Evolutionary conservation across 1,140 invertebrate species (phyloP), one percentile per base, ranked within the genome.

Genomic region (Atopsyche davidsoni): DNA sequence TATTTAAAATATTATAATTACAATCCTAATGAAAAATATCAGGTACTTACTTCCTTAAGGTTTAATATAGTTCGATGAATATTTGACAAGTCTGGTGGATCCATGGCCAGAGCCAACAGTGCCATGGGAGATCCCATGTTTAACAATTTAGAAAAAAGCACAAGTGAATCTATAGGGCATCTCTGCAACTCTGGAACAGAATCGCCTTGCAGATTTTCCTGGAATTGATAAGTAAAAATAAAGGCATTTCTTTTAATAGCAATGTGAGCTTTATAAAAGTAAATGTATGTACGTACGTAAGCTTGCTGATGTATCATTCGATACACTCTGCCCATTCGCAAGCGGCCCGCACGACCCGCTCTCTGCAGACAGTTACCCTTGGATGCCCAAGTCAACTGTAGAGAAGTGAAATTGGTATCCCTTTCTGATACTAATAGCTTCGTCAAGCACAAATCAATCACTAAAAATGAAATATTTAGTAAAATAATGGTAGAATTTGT

Each of bases 381-480:
- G 0, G 92, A 89, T 0, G 93, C 89, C 94, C 94, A 98, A 40
- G 75, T 70, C 48, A 96, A 60, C 53, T 86, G 78, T 4, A 98
- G 72, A 38, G 79, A 80, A 21, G 84, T 81, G 59, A 87, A 94
- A 72, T 91, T 91, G 0, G 88, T 88, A 0, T 68, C 64, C 3
- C 73, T 63, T 65, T 96, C 86, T 39, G 79, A 80, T 2, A 84
- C 72, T 46, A 94, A 66, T 28, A 81, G 76, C 72, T 96, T 97
- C 21, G 89, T 92, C 11, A 97, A 72, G 69, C 94, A 97, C 69
- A 93, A 97, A 72, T 98, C 96, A 61, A 98, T 90, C 4, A 98
- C 92, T 92, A 66, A 45, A 70, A 55, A 57, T 51, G 45, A 44
- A 35, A 44, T 47, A 53, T 38, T 34, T n/a, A n/a, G n/a, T n/a